Evolutionary conservation across 1,140 invertebrate genomes (phyloP), one percentile per base, ranked within the genome.

Genomic region (Caerostris extrusa): DNA sequence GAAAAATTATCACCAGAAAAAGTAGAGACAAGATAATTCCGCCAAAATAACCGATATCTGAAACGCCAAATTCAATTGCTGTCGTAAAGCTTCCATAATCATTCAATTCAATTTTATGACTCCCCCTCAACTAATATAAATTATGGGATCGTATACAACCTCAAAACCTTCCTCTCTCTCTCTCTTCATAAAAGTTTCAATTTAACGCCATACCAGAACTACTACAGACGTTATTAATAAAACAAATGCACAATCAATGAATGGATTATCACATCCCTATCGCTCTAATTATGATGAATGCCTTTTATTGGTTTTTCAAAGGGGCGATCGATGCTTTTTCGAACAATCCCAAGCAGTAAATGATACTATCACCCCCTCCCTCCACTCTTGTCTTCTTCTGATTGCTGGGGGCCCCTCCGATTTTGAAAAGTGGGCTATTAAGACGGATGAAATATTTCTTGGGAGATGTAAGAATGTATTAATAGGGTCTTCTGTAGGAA

Each of bases 241-340:
- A 67, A 67, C 61, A 67, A 67, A 67, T n/a, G 61, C 61, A 14
- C 61, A n/a, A 67, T 67, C 61, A n/a, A 67, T 67, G 61, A 67
- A 67, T 67, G 61, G 61, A 67, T 67, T 67, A 67, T 67, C 61
- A 67, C n/a, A 67, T 67, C 61, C 61, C 61, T 67, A 67, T 67
- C 61, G 61, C 61, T 5, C 14, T 67, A 67, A 67, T 67, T 67
- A 67, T 67, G 61, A 67, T 67, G 61, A 67, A 67, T 67, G 61
- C 61, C 61, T 67, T 67, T 67, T 67, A 67, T 67, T 67, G 61
- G 61, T 67, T 67, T 67, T 67, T 67, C 61, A 14, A n/a, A n/a
- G 61, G 61, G 0, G 5, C 12, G 61, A 67, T 67, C 61, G 61
- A 67, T 17, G 61, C 61, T 64, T 64, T 64, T 64, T 64, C 61